These are phyloP conservation scores for Coryphaenoides rupestris DNA, from an alignment of 2,113 vertebrate species.

Conservation along the genomic window DNA sequence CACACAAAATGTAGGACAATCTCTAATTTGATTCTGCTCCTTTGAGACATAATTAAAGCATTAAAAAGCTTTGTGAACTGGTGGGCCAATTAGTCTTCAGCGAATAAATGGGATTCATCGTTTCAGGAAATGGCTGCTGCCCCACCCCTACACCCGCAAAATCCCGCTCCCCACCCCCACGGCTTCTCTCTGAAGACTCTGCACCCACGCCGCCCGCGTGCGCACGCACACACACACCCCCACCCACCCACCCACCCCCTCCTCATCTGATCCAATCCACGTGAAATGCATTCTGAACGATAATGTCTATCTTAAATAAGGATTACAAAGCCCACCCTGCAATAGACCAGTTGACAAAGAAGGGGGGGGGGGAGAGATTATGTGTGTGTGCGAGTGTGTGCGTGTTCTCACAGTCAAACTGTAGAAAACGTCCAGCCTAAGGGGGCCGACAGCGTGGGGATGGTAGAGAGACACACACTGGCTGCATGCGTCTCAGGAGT, in stretches of 20 bases:
- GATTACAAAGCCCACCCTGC: slow-evolving; percentile 57
- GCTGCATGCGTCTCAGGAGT: slow-evolving; percentile 62
- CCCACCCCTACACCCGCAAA: slow-evolving; percentile 55
- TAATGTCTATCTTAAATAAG: slow-evolving; percentile 69
- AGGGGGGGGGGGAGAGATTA: slow-evolving; percentile 18
- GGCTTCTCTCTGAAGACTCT: not conserved
- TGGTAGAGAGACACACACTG: slow-evolving; percentile 60
- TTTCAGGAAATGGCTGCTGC: slow-evolving; percentile 74
- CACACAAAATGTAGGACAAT: slow-evolving; percentile 68
- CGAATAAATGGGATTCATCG: slow-evolving; percentile 77
- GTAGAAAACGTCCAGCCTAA: slow-evolving; percentile 61
- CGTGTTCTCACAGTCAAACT: slow-evolving; percentile 35
- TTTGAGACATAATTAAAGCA: slow-evolving; percentile 80
- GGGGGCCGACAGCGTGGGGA: slow-evolving; percentile 55
- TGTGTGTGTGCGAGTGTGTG: slow-evolving; percentile 1
- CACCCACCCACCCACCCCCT: slow-evolving; percentile 32
- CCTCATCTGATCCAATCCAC: slow-evolving; percentile 64
- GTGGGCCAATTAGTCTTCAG: slow-evolving; percentile 74
- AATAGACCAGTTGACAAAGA: slow-evolving; percentile 48
- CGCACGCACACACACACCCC: slow-evolving; percentile 1
- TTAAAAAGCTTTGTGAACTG: slow-evolving; percentile 76
- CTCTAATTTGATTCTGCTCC: slow-evolving; percentile 78
- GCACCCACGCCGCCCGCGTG: slow-evolving; percentile 34
- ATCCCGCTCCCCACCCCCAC: not conserved
- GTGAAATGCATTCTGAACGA: slow-evolving; percentile 65